Evolutionary conservation across 2,113 vertebrate species (phyloP), one percentile per base, ranked within the genome.

Genomic region (Silurus meridionalis): DNA sequence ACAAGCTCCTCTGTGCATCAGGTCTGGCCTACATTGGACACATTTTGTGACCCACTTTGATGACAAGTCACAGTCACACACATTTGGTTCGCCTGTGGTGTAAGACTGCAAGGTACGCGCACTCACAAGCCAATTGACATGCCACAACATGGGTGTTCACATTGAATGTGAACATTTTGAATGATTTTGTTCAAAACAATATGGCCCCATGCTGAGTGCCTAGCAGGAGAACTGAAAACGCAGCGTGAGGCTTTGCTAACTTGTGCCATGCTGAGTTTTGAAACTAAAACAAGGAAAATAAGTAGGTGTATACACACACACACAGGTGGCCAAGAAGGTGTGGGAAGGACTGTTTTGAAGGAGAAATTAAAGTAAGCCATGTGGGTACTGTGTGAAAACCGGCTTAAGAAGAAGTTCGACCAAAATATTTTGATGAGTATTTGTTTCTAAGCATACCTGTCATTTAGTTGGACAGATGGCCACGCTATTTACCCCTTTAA

Each of bases 151-250:
- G 57, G 57, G 57, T 46, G 57, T 9, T 37, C 77, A 80, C 17
- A 21, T n/a, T 79, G 14, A n/a, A 28, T 58, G 8, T 37, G 55
- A 21, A 55, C 28, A 79, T 58, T 58, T 28, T 2, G 3, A 61
- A 80, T 61, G 28, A 80, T 61, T 80, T 46, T 23, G 17, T 46
- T 48, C 58, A 46, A 61, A 80, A 80, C 57, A 61, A 80, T 80
- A 80, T 61, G 9, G 57, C 19, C 8, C 60, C 28, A 17, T 80
- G 58, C 19, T 1, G 19, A 23, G 53, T 13, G 48, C 17, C 4
- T 37, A 46, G 28, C 57, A 61, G 57, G 57, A 61, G n/a, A 61
- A 21, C 28, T 19, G 23, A 21, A 11, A 80, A 61, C 57, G 2
- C 78, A 23, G 78, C 19, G 23, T 48, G 37, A 8, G 48, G n/a